Conservation (phyloP, 2,113 vertebrate genomes). For the Passer domesticus region DNA sequence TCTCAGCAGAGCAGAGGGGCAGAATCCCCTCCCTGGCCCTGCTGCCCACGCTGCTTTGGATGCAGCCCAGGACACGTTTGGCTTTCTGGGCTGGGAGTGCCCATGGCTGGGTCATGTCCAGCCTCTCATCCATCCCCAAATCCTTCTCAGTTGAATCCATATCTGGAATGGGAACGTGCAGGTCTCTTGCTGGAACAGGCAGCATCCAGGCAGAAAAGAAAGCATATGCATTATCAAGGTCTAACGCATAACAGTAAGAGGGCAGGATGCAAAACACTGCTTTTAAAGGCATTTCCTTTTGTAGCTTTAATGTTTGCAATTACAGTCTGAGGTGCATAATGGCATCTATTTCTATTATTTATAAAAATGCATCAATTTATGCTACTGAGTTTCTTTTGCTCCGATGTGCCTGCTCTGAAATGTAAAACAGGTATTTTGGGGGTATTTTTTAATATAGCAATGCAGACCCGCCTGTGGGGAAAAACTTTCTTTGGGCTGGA, state of each 20-base stretch:
- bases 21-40: background rate
- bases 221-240: background rate
- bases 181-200: background rate
- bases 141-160: background rate
- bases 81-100: background rate
- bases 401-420: background rate
- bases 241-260: background rate
- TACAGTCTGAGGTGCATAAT: background rate
- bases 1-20: background rate
- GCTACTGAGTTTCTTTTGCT: background rate
- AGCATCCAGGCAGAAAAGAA: background rate
- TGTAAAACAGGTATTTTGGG: background rate
- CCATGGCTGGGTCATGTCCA: background rate
- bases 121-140: accelerated
- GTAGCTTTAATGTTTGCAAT: background rate
- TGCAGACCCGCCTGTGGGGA: background rate
- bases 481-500: background rate
- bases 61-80: accelerated
- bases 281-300: background rate
- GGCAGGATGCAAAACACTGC: background rate
- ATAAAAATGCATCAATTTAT: background rate
- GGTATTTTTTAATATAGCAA: background rate
- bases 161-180: background rate
- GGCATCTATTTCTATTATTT: background rate
- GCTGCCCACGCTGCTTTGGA: accelerated